Evolutionary conservation across 2,888 invertebrate species (phyloP), one percentile per base, ranked within the genome.

Genomic region (Nemotelus nigrinus): DNA sequence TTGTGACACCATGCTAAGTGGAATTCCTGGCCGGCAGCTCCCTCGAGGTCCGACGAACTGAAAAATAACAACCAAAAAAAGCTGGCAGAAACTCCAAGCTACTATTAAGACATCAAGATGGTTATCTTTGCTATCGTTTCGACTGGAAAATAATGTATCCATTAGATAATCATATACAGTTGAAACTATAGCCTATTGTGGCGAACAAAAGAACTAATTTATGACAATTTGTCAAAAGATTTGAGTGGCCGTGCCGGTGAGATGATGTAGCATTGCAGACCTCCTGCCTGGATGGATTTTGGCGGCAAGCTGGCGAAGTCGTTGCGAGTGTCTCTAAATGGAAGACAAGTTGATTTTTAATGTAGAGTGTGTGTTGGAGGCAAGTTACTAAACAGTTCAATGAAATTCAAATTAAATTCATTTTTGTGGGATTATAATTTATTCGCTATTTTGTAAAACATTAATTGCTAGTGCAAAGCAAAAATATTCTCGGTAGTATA

Each of bases 141-240:
- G 25, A 48, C 7, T 39, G 60, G 8, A 60, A 74, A 60, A 74
- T 74, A 74, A 74, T 74, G 74, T 48, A 74, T 60, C 63, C 74
- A 74, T 74, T 74, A 74, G 60, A 41, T 60, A 60, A 74, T 74
- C 74, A 60, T 60, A 74, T 74, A 74, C 25, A 60, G 74, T 71
- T 71, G 55, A 57, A 57, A 55, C 71, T 55, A 71, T 71, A 57
- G 44, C 74, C 74, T 63, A 74, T 74, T 60, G 74, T 60, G 74
- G 48, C 10, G 74, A 74, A 74, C 74, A 74, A 74, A 48, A 74
- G 74, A 74, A 74, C 60, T 74, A 74, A 74, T 74, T 74, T 74
- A 74, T 60, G 74, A 60, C 74, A 74, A 74, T 74, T 74, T 74
- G 63, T 74, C 74, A 74, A 74, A 74, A 74, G 48, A 55, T 43